Base-by-base conservation (phyloP, 2,888 invertebrate species). In the Papilio gigon region DNA sequence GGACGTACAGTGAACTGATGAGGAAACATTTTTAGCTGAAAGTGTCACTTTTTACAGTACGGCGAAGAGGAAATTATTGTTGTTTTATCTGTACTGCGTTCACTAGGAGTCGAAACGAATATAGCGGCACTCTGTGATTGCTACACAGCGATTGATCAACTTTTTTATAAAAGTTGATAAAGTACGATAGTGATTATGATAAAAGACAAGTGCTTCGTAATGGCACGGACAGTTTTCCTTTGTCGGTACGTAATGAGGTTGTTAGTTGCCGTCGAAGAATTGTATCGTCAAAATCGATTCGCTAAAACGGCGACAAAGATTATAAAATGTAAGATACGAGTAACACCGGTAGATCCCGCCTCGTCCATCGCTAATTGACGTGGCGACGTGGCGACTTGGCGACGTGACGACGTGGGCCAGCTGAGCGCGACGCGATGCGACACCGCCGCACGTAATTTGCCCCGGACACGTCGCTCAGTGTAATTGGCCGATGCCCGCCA, bases 401-500 rank as follows among this genome's bases (percentile, higher is more conserved):
- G 42, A 30, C 30, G 42, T 58, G 40, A 33, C 20, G 33, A 27
- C 64, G 64, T 40, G 33, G 14, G 50, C 33, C 44, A 47, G 30
- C 72, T 65, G 70, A 62, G 60, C 58, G 68, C 59, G 59, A 70
- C 58, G 53, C 60, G 71, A 71, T 68, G 73, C 71, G 68, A 67
- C 73, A 75, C 77, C 44, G 68, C 68, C 68, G 61, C 68, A 69
- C 68, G 65, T 60, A 82, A 86, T 86, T 85, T 86, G 88, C 85
- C 85, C 88, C 88, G 90, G 89, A 90, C 88, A 84, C 85, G 90
- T 90, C 91, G 82, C 81, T 90, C 90, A 84, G 76, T 76, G 86
- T 89, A 91, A 91, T 90, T 90, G 88, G 87, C 87, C 77, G 80
- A 77, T 79, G 78, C 75, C 76, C 80, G 80, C 81, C 80, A 87